Conservation (phyloP, 2,888 invertebrate genomes). For the Adela reaumurella region DNA sequence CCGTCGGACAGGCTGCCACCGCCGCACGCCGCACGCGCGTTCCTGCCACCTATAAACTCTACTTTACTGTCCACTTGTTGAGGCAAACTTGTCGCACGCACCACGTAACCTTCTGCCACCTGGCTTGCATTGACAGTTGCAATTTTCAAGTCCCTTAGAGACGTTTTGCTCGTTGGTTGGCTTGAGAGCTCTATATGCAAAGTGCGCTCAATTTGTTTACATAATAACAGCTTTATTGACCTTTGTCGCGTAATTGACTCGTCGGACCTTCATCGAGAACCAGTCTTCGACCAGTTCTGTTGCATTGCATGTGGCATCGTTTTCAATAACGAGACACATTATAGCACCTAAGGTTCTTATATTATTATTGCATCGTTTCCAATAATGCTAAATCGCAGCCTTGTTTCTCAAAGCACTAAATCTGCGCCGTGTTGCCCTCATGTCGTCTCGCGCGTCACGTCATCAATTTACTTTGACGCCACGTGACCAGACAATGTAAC, state of each 20-base stretch:
- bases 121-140: slow-evolving; percentile 1
- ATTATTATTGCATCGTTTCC: not conserved
- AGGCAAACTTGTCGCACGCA: not conserved
- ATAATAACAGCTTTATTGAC: slow-evolving; percentile 6
- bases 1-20: slow-evolving; percentile 20
- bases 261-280: slow-evolving; percentile 6
- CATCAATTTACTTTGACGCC: too few relatives aligned
- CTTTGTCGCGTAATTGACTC: slow-evolving; percentile 6
- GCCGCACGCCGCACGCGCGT: slow-evolving; percentile 23
- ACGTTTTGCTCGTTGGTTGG: not conserved
- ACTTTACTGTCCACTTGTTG: too few relatives aligned
- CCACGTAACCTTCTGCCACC: not conserved
- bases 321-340: too few relatives aligned
- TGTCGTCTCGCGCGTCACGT: too few relatives aligned
- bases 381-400: too few relatives aligned
- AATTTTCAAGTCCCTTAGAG: slow-evolving; percentile 2
- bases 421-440: too few relatives aligned
- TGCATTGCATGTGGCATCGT: too few relatives aligned
- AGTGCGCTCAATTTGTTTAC: not conserved
- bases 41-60: slow-evolving; percentile 13
- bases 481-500: too few relatives aligned
- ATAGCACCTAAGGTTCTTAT: too few relatives aligned
- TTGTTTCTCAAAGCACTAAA: too few relatives aligned
- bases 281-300: not conserved
- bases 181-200: not conserved